Conservation (phyloP, 2,888 invertebrate species). For the Epinotia ramella region DNA sequence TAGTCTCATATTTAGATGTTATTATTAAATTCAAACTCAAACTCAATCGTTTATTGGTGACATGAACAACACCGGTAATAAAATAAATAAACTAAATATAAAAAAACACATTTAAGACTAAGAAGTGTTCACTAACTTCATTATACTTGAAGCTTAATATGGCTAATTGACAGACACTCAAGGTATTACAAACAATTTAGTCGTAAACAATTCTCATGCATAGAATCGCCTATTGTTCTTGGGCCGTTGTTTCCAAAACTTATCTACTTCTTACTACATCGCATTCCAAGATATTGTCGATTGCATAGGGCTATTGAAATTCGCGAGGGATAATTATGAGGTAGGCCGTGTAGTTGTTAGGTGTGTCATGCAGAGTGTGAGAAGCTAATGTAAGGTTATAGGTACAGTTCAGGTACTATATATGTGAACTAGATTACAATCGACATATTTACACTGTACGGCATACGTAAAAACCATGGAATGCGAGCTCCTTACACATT, state of each 20-base stretch:
- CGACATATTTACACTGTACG: too few relatives aligned
- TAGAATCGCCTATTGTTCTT: slow-evolving; percentile 37
- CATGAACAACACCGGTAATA: too few relatives aligned
- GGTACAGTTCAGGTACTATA: not conserved
- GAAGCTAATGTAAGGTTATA: slow-evolving; percentile 8
- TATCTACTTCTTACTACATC: slow-evolving; percentile 33
- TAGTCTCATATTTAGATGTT: too few relatives aligned
- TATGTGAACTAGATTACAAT: too few relatives aligned
- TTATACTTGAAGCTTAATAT: not conserved
- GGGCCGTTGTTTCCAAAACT: slow-evolving; percentile 38
- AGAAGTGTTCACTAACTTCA: not conserved
- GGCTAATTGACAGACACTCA: slow-evolving; percentile 16
- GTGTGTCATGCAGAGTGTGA: slow-evolving; percentile 19
- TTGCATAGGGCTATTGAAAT: slow-evolving; percentile 38
- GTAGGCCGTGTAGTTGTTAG: not conserved
- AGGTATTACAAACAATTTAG: slow-evolving; percentile 23
- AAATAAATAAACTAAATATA: too few relatives aligned
- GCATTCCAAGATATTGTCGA: slow-evolving; percentile 39
- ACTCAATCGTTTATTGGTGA: too few relatives aligned
- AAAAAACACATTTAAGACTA: not conserved
- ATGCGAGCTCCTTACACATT: too few relatives aligned
- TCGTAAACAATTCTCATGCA: slow-evolving; percentile 32
- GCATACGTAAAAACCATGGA: too few relatives aligned
- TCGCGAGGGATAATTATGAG: slow-evolving; percentile 23
- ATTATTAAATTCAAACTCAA: too few relatives aligned